Evolutionary conservation across 1,140 invertebrate genomes (phyloP).

Genomic region (Brachionus angularis): DNA sequence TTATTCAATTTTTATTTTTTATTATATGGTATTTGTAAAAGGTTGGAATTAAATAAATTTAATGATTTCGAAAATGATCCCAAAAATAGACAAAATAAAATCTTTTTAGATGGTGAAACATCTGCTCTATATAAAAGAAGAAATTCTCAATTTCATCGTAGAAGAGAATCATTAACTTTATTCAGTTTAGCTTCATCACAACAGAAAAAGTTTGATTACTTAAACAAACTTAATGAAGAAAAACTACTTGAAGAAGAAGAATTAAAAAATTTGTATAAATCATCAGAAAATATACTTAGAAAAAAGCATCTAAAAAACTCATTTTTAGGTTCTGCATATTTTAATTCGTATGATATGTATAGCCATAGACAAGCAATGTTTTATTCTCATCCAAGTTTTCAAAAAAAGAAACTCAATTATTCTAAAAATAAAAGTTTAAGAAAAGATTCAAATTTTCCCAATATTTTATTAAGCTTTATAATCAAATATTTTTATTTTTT

Average conservation of each 20-base stretch:
- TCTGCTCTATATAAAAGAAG: neutral
- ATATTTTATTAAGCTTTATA: too few relatives aligned
- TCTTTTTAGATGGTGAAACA: too few relatives aligned
- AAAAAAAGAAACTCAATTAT: too few relatives aligned
- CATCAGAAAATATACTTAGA: neutral
- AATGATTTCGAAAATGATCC: too few relatives aligned
- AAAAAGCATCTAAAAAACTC: conserved; percentile 3
- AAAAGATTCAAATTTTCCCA: too few relatives aligned
- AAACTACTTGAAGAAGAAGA: neutral
- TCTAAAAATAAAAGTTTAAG: too few relatives aligned
- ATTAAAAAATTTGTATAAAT: conserved; percentile 16
- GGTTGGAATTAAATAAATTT: too few relatives aligned
- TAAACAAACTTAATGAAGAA: conserved; percentile 13
- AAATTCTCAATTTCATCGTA: neutral
- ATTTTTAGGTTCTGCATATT: neutral
- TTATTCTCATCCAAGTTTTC: too few relatives aligned
- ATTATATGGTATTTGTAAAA: too few relatives aligned
- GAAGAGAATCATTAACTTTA: neutral
- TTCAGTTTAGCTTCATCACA: neutral
- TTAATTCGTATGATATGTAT: conserved; percentile 5
- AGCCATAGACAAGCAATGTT: neutral
- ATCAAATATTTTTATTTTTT: conserved; percentile 2
- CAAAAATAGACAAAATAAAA: too few relatives aligned
- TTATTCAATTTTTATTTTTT: too few relatives aligned
- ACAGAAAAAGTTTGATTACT: conserved; percentile 23